Evolutionary conservation across 2,113 vertebrate genomes (phyloP).

Genomic region (Garra rufa): DNA sequence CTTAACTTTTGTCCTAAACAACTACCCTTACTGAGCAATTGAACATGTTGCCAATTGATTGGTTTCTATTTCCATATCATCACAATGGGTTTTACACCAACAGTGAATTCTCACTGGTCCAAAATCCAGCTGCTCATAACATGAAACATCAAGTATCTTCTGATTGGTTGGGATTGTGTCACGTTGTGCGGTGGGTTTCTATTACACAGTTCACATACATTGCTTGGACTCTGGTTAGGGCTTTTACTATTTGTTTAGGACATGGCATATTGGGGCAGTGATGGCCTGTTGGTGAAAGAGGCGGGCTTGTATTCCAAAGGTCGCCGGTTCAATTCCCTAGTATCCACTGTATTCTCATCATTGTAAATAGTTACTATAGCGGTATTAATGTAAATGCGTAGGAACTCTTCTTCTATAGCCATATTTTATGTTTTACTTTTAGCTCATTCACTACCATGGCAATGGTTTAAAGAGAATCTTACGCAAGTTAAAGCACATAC

Average conservation of each 20-base stretch:
- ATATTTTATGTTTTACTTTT: neutral
- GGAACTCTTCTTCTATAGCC: neutral
- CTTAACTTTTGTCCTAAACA: neutral
- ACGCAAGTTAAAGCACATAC: neutral
- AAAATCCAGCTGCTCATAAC: neutral
- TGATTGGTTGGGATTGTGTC: neutral
- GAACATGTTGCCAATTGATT: neutral
- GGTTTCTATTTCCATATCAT: neutral
- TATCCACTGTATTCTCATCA: neutral
- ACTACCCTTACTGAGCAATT: neutral
- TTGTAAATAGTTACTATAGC: neutral
- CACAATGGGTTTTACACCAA: neutral
- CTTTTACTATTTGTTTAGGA: neutral
- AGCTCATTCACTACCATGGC: neutral
- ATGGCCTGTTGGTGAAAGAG: no score
- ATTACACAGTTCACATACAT: neutral
- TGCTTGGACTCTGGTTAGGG: neutral
- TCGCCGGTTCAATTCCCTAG: no score
- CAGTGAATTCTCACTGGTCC: neutral
- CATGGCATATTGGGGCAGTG: no score
- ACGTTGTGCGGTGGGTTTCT: neutral
- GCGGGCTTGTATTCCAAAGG: no score
- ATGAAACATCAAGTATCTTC: neutral
- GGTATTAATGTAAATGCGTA: neutral
- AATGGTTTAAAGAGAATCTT: neutral